These are phyloP conservation scores for Fragum whitleyi DNA, from an alignment of 2,888 invertebrate genomes.

Conservation along the genomic window DNA sequence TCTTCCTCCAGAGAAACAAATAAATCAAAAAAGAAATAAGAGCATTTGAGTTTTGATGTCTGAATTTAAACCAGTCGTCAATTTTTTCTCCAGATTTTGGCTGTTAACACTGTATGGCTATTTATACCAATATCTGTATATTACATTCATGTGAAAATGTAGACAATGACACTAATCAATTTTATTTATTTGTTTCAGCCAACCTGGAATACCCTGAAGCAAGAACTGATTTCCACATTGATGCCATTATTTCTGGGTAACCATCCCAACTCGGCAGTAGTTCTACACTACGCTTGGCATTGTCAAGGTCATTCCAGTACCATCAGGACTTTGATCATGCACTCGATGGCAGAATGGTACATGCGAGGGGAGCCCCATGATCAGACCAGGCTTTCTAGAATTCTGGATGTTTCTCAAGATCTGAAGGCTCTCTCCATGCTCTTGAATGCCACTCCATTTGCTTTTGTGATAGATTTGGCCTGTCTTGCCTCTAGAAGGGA, in stretches of 20 bases:
- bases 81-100: too few relatives aligned
- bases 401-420: slow-evolving; percentile 98
- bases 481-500: slow-evolving; percentile 98
- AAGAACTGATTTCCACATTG: slow-evolving; percentile 94
- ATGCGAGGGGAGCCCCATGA: slow-evolving; percentile 93
- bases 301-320: slow-evolving; percentile 86
- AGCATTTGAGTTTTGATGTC: too few relatives aligned
- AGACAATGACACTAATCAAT: too few relatives aligned
- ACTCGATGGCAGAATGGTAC: slow-evolving; percentile 99
- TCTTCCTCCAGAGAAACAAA: too few relatives aligned
- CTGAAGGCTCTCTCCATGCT: slow-evolving; percentile 94
- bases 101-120: too few relatives aligned
- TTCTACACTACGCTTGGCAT: slow-evolving; percentile 98
- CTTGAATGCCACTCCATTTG: slow-evolving; percentile 92
- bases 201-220: slow-evolving; percentile 87
- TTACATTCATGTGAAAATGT: too few relatives aligned
- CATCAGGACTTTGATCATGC: slow-evolving; percentile 89
- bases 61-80: too few relatives aligned
- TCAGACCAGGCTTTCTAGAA: slow-evolving; percentile 96
- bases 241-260: slow-evolving; percentile 97
- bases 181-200: slow-evolving; percentile 71
- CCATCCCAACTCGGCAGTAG: slow-evolving; percentile 98
- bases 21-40: too few relatives aligned
- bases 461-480: slow-evolving; percentile 98
- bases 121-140: too few relatives aligned